These are phyloP conservation scores for Uromys caudimaculatus DNA, from an alignment of 2,797 vertebrate species.

Conservation along the genomic window DNA sequence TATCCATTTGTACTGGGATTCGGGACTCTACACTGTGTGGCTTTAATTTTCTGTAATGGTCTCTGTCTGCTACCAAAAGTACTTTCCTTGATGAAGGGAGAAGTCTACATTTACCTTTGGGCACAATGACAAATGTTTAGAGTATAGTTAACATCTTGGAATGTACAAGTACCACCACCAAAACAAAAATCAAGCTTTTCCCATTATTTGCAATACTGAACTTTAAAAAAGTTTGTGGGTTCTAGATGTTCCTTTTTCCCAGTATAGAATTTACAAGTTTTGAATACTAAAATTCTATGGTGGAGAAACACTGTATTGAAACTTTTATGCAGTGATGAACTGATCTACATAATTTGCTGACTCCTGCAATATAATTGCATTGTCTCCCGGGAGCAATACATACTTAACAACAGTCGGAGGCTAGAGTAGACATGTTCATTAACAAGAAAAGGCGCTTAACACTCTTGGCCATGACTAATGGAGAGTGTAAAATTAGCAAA, in stretches of 20 bases:
- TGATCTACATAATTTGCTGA: slow-evolving; percentile 9
- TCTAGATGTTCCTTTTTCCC: background rate
- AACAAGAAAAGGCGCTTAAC: background rate
- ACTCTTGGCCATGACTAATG: background rate
- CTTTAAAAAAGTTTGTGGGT: background rate
- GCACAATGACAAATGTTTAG: background rate
- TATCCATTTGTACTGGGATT: background rate
- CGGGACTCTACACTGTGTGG: background rate
- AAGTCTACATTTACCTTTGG: background rate
- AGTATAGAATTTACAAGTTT: background rate
- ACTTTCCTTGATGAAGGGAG: background rate
- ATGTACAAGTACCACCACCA: background rate
- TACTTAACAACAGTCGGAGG: background rate
- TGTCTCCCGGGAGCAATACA: background rate
- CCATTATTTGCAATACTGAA: background rate
- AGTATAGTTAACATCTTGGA: background rate
- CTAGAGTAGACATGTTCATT: background rate
- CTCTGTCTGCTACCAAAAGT: background rate
- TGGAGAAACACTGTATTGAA: slow-evolving; percentile 7
- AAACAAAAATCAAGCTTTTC: background rate
- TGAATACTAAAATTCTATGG: slow-evolving; percentile 29
- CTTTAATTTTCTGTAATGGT: background rate
- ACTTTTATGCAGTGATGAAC: background rate
- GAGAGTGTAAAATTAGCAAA: slow-evolving; percentile 52
- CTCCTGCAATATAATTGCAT: background rate